Conservation (phyloP, 2,888 invertebrate genomes). For the Erebia palarica region DNA sequence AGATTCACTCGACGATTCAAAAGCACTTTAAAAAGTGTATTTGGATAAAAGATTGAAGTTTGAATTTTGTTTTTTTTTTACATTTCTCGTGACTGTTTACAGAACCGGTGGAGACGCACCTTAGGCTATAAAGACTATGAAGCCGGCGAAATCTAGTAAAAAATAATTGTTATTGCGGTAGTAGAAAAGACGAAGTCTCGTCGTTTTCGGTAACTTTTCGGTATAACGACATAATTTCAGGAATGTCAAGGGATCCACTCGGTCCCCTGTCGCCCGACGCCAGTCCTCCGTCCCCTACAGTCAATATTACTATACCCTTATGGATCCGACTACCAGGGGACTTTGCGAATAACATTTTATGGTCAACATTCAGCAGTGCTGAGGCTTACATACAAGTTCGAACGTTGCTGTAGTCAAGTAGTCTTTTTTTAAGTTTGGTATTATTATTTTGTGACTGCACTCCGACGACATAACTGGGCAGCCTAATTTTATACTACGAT, state of each 20-base stretch:
- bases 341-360: constrained; percentile 15
- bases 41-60: no score
- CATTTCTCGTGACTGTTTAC: no score
- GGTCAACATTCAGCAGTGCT: background rate
- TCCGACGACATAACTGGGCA: no score
- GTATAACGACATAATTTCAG: constrained; percentile 17
- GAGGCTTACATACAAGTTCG: no score
- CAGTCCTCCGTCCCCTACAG: constrained; percentile 15
- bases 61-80: no score
- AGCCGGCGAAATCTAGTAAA: background rate
- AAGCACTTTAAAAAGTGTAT: no score
- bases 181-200: background rate
- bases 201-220: constrained; percentile 13
- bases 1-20: no score
- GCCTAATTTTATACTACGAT: no score
- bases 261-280: background rate
- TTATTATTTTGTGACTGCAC: background rate
- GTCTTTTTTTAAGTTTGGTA: no score
- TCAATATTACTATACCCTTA: constrained; percentile 28
- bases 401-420: no score
- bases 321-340: background rate
- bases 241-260: constrained; percentile 17
- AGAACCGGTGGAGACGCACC: no score
- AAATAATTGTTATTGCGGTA: background rate
- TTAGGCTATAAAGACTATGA: no score